A percentile compares a stretch with the other conserved stretches of the same genome.
These are phyloP conservation scores for Drosophila cyrtoloma DNA, from an alignment of 2,888 invertebrate genomes.

Conservation along the genomic window DNA sequence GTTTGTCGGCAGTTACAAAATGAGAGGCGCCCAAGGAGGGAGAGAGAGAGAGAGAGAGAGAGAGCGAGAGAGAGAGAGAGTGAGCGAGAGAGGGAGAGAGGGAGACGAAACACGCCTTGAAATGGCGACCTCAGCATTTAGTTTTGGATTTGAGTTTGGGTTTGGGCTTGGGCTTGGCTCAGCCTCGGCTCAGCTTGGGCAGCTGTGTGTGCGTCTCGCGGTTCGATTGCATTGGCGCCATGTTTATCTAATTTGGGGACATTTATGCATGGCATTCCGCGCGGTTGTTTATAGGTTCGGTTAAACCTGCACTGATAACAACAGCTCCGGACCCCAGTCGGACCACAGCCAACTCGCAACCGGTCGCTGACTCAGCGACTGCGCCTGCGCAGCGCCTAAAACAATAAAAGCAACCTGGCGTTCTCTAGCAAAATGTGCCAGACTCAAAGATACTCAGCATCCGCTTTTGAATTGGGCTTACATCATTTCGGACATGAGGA, in stretches of 20 bases:
- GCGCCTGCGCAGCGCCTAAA: constrained; percentile 52
- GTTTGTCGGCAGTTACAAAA: constrained; percentile 34
- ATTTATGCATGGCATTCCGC: constrained; percentile 85
- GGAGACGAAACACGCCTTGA: constrained; percentile 62
- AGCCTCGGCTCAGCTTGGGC: constrained; percentile 24
- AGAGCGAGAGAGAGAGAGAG: constrained; percentile 5
- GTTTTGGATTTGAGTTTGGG: neutral
- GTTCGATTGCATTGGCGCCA: constrained; percentile 85
- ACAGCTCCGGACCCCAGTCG: constrained; percentile 12
- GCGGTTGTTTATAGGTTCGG: constrained; percentile 85
- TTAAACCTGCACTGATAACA: constrained; percentile 85
- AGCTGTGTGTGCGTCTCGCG: constrained; percentile 56
- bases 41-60: constrained; percentile 17
- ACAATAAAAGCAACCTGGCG: constrained; percentile 42
- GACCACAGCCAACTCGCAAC: constrained; percentile 19
- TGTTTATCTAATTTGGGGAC: constrained; percentile 85
- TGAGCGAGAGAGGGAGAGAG: neutral
- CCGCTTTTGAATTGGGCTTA: neutral
- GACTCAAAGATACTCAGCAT: neutral
- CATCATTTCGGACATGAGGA: neutral
- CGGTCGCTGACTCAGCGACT: constrained; percentile 51
- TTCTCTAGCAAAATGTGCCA: rapidly evolving
- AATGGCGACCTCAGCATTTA: constrained; percentile 59
- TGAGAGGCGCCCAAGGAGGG: constrained; percentile 7
- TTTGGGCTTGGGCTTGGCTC: constrained; percentile 10